Base-by-base conservation (phyloP, 1,140 invertebrate species). In the Diorhabda elongata region DNA sequence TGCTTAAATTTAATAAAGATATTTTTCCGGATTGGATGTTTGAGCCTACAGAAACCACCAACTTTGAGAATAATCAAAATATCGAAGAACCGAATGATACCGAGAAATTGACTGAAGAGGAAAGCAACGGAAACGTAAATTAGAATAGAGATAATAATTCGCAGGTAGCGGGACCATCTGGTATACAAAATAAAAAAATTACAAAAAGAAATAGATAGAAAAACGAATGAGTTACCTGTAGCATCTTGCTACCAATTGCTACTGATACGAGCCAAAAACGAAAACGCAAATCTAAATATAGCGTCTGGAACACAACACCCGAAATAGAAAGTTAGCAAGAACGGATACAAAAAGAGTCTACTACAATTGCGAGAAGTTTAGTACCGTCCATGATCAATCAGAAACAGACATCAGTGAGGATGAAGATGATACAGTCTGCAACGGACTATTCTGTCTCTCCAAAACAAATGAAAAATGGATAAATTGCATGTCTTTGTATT, bases 1-100 rank as follows among this genome's bases (percentile, higher is more conserved):
- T 69, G 70, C 61, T 62, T 67, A 62, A 60, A 78, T 78, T 77
- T n/a, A 69, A 81, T 56, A 60, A 42, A 56, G 52, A 69, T 43
- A 57, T 69, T 52, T 69, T 69, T 11, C 41, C 41, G 58, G 58
- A 59, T 59, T 59, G 58, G 58, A 8, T 59, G 58, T 59, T 59
- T 59, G 58, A 59, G 9, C 58, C 58, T 61, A 5, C 43, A 9
- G 66, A 67, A 60, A 66, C 41, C 9, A 42, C 44, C 26, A 9
- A 47, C 43, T 41, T 58, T 52, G 47, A 42, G 11, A 6, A 9
- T 7, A 43, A 66, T 6, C 57, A 42, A 42, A 66, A 56, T 41
- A 44, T 47, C 5, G 41, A 66, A 66, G 44, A 58, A 57, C n/a
- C 42, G 43, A 11, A 57, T 41, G n/a, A 58, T 66, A 52, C 5